A percentile compares a stretch with the other conserved stretches of the same genome.
phyloP scores from a whole-genome alignment of 2,797 vertebrate genomes.

The Cuniculus paca region DNA sequence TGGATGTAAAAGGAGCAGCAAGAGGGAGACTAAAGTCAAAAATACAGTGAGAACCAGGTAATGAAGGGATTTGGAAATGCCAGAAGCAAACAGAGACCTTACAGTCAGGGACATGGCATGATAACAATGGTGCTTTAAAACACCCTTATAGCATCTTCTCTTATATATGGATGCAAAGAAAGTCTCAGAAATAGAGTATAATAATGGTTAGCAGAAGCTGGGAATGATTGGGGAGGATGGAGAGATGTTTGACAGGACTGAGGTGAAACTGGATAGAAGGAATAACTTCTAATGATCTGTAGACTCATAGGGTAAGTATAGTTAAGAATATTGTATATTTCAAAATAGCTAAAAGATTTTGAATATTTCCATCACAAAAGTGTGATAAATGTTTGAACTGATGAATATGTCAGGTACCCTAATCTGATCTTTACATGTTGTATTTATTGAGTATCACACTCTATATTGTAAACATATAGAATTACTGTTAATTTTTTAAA shows the following conservation, averaged over 20 bases:
- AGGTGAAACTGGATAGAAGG: background rate
- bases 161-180: background rate
- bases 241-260: background rate
- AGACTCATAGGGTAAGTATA: background rate
- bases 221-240: background rate
- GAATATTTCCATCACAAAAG: background rate
- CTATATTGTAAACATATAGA: background rate
- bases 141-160: background rate
- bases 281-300: background rate
- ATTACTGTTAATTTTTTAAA: background rate
- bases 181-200: background rate
- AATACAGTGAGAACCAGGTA: background rate
- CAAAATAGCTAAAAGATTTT: background rate
- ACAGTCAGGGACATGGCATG: accelerated
- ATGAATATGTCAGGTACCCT: background rate
- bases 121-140: background rate
- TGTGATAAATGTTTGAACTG: background rate
- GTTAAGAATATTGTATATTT: background rate
- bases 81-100: background rate
- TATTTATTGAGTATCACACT: background rate
- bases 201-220: background rate
- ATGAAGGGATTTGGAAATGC: background rate
- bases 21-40: background rate
- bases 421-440: background rate
- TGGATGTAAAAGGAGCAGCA: background rate